These are phyloP conservation scores for Ceratothoa steindachneri DNA, from an alignment of 2,888 invertebrate genomes.

Conservation along the genomic window DNA sequence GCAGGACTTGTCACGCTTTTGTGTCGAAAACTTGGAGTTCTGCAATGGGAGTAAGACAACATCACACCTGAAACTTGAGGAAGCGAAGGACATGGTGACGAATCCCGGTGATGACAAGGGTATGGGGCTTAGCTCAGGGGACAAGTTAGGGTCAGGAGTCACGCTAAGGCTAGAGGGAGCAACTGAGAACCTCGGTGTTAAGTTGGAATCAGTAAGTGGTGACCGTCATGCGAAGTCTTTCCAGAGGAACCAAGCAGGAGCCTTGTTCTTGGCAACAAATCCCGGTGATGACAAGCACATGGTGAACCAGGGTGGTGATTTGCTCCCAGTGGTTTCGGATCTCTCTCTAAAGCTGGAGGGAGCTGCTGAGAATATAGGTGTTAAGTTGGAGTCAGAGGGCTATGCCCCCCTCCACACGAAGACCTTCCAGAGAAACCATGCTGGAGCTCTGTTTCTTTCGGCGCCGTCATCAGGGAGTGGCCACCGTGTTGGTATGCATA, in stretches of 20 bases:
- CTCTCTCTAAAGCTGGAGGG: too few species aligned
- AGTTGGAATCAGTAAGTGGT: not conserved
- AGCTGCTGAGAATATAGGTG: too few species aligned
- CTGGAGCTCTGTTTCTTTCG: slow-evolving; percentile 16
- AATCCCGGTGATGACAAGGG: not conserved
- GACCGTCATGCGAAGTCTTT: not conserved
- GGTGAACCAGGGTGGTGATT: not conserved
- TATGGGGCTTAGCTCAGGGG: not conserved
- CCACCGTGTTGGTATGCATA: not conserved
- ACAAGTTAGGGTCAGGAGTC: not conserved
- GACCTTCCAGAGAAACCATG: not conserved
- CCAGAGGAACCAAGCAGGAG: not conserved
- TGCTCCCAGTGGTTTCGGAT: too few species aligned
- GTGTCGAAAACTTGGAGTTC: slow-evolving; percentile 1
- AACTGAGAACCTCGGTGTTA: not conserved
- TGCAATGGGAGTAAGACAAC: not conserved
- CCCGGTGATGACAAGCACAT: not conserved
- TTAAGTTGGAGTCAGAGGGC: too few species aligned
- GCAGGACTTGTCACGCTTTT: slow-evolving; percentile 10
- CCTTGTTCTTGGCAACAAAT: not conserved
- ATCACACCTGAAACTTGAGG: slow-evolving; percentile 7
- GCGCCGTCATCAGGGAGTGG: not conserved
- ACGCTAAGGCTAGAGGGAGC: not conserved
- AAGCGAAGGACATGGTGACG: not conserved
- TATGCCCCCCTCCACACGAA: not conserved